Evolutionary conservation across 2,797 vertebrate species (phyloP).

Genomic region (Malurus leucopterus): DNA sequence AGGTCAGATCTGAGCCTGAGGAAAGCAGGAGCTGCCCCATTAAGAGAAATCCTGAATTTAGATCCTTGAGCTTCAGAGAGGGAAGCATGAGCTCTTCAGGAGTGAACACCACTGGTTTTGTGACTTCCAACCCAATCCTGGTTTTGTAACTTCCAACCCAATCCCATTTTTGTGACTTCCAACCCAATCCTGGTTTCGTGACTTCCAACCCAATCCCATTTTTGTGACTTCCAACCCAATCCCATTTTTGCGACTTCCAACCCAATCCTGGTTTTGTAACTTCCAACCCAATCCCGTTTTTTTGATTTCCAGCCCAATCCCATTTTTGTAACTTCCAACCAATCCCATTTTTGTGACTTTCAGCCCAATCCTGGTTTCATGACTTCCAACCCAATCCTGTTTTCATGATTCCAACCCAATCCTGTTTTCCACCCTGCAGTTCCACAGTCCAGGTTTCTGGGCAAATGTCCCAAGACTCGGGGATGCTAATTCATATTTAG

Average conservation of each 20-base stretch:
- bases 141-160: no score
- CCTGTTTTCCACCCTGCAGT: not conserved
- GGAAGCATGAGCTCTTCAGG: not conserved
- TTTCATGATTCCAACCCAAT: not conserved
- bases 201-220: no score
- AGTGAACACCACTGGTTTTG: not conserved
- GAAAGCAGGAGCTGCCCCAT: not conserved
- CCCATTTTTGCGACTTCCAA: no score
- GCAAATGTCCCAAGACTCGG: not conserved
- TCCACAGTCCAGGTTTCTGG: not conserved
- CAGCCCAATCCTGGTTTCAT: no score
- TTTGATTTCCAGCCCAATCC: no score
- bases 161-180: not conserved
- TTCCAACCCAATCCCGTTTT: no score
- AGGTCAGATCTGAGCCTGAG: not conserved
- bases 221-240: no score
- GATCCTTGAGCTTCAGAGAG: not conserved
- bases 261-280: no score
- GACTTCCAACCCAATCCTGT: no score
- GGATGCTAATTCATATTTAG: constrained; percentile 3
- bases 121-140: not conserved
- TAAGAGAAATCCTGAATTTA: not conserved
- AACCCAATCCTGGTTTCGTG: no score
- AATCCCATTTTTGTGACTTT: no score
- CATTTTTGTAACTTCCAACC: no score